A percentile compares a stretch with the other conserved stretches of the same genome.
These are phyloP conservation scores for Pantherophis guttatus DNA, from an alignment of 2,113 vertebrate species.

Conservation along the genomic window DNA sequence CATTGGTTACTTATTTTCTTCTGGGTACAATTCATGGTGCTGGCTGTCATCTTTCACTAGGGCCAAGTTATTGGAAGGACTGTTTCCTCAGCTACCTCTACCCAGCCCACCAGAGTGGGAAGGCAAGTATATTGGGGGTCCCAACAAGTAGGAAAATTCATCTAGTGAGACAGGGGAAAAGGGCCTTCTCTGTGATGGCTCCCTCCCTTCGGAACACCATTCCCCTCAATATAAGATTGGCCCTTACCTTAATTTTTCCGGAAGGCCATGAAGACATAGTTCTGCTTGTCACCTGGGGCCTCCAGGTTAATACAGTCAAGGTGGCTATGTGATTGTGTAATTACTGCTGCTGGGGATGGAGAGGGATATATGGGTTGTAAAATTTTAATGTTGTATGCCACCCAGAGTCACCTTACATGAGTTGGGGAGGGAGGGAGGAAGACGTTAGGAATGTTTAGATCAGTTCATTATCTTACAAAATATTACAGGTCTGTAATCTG, in stretches of 20 bases:
- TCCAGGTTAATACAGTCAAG: not conserved
- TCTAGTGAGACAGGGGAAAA: not conserved
- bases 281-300: not conserved
- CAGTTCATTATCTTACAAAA: not conserved
- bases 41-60: not conserved
- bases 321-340: not conserved
- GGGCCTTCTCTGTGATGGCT: no score
- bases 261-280: not conserved
- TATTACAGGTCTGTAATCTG: not conserved
- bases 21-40: not conserved
- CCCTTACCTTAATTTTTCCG: not conserved
- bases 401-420: not conserved
- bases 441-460: not conserved
- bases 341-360: not conserved
- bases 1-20: not conserved
- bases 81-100: not conserved
- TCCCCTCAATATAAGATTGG: no score
- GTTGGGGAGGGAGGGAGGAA: not conserved
- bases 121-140: not conserved
- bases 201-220: no score
- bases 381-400: not conserved
- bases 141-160: not conserved
- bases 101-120: not conserved
- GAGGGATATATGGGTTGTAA: not conserved
- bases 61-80: not conserved